Base-by-base conservation (phyloP, 2,888 invertebrate species). In the Hololepta plana region DNA sequence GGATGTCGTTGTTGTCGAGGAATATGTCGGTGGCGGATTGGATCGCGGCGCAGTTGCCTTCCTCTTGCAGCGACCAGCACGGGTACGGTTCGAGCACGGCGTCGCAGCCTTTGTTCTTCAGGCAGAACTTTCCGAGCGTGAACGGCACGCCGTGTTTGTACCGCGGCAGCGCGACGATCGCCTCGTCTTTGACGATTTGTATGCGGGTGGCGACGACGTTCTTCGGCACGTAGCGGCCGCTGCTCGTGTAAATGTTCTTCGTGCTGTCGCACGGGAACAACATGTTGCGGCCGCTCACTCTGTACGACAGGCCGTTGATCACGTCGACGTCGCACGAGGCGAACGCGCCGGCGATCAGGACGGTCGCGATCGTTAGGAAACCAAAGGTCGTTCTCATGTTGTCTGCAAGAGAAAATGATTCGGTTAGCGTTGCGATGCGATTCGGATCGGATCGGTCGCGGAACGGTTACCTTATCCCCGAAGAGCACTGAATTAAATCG, bases 11-110 rank as follows among this genome's bases (percentile, higher is more conserved):
- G 28, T 59, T 57, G 57, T 71, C 70, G 34, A 70, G 45, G 40
- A 60, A 64, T 40, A 72, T 55, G 51, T 73, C 72, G 35, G 71
- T 65, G 28, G 64, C 75, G 42, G 72, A 75, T 53, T 77, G 75
- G 31, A 69, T 55, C 35, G 72, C 73, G 40, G 62, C 62, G 43
- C 72, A 71, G 49, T 66, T 64, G 20, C 66, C 68, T 55, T 72
- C 72, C 52, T 74, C 75, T 52, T 77, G 73, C 42, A 67, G 59
- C 31, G 62, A 60, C 69, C 73, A 72, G 49, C 63, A 67, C 28
- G 71, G 72, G 58, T 65, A 72, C 10, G 73, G 72, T 37, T 57
- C 56, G 38, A 66, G 58, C 39, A 51, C 50, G 2, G 65, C 54
- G 26, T 59, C 45, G 34, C 63, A 62, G 16, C 57, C 53, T 27